Evolutionary conservation across 2,113 vertebrate species (phyloP).

Genomic region (Speoplatyrhinus poulsoni): DNA sequence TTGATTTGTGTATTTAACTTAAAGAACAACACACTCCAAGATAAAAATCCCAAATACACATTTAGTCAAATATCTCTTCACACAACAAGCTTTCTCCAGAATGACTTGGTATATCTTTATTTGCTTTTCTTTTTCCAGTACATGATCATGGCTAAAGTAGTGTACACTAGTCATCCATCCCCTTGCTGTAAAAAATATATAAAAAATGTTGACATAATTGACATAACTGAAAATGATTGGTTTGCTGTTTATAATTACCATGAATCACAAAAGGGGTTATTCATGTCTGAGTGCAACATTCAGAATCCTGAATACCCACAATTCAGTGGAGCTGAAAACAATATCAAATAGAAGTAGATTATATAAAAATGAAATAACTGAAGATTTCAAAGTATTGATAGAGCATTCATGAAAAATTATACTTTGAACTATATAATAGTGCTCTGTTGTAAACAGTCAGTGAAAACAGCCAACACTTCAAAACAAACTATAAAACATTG

Average conservation of each 20-base stretch:
- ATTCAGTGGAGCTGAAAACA: not conserved
- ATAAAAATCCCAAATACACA: no score
- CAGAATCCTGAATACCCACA: not conserved
- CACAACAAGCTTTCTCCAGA: no score
- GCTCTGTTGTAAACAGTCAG: slow-evolving; percentile 11
- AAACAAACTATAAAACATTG: slow-evolving; percentile 49
- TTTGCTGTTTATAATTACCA: not conserved
- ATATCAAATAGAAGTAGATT: not conserved
- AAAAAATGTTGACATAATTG: not conserved
- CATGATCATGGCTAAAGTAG: no score
- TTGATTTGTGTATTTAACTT: not conserved
- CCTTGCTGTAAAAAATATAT: not conserved
- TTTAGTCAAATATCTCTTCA: no score
- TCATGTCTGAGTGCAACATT: not conserved
- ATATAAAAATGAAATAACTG: not conserved
- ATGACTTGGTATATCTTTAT: no score
- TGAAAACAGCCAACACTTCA: slow-evolving; percentile 25
- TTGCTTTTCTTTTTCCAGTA: no score
- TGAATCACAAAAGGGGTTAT: not conserved
- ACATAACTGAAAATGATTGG: not conserved
- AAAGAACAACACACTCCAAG: no score
- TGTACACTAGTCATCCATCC: no score
- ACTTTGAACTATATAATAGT: slow-evolving; percentile 18
- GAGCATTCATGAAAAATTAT: slow-evolving; percentile 13
- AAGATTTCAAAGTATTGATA: slow-evolving; percentile 7